phyloP scores from a whole-genome alignment of 2,113 vertebrate genomes.

The Thinocorus orbignyianus region DNA sequence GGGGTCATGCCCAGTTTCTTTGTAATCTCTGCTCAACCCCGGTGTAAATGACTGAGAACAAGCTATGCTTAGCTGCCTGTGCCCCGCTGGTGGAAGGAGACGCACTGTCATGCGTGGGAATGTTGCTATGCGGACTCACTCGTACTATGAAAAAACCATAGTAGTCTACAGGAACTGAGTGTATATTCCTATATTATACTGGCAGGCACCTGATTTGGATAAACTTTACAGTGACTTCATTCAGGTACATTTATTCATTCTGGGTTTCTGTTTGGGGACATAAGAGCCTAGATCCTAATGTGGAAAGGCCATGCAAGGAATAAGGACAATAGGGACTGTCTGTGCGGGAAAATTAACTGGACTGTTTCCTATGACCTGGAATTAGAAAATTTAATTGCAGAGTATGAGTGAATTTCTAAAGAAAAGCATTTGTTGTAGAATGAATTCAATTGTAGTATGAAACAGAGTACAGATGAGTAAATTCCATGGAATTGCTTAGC shows the following conservation, averaged over 20 bases:
- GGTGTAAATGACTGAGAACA: not conserved
- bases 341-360: not conserved
- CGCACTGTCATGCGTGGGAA: not conserved
- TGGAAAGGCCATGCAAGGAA: not conserved
- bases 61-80: not conserved
- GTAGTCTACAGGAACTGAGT: not conserved
- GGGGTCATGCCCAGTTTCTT: not conserved
- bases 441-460: not conserved
- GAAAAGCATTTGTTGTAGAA: not conserved
- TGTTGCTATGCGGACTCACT: not conserved
- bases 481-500: not conserved
- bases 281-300: not conserved
- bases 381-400: not conserved
- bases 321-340: not conserved
- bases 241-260: not conserved
- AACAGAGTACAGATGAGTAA: not conserved
- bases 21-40: not conserved
- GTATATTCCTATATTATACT: not conserved
- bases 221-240: not conserved
- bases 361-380: not conserved
- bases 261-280: not conserved
- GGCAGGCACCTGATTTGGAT: not conserved
- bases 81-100: not conserved
- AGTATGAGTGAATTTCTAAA: not conserved
- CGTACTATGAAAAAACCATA: not conserved